These are phyloP conservation scores for Taenaris catops DNA, from an alignment of 2,888 invertebrate species.

Conservation along the genomic window DNA sequence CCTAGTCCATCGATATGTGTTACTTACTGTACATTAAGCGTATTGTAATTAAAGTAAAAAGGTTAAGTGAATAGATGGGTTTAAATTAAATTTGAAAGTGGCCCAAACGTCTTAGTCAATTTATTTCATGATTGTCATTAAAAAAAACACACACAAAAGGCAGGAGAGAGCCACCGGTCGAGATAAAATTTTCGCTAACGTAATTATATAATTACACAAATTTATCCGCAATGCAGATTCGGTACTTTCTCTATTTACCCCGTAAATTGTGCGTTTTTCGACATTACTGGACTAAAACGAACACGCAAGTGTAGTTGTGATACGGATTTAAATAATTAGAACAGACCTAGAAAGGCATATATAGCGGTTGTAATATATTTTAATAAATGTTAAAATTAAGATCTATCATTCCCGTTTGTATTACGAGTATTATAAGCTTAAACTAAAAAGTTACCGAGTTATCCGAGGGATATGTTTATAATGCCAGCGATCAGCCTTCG, in stretches of 20 bases:
- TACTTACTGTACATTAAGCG: constrained; percentile 6
- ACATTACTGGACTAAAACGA: too few relatives aligned
- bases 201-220: constrained; percentile 43
- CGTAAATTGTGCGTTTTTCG: constrained; percentile 5
- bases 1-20: not conserved
- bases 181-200: constrained; percentile 32
- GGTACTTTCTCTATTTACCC: constrained; percentile 19
- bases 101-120: constrained; percentile 24
- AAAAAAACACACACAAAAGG: constrained; percentile 26
- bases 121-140: constrained; percentile 25
- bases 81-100: constrained; percentile 25
- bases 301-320: too few relatives aligned
- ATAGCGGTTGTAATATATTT: too few relatives aligned
- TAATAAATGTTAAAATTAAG: too few relatives aligned
- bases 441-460: too few relatives aligned
- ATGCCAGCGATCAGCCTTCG: too few relatives aligned
- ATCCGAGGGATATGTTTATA: too few relatives aligned
- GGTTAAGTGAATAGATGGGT: constrained; percentile 19
- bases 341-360: too few relatives aligned
- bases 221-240: constrained; percentile 38
- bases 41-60: constrained; percentile 12
- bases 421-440: too few relatives aligned
- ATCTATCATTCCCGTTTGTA: too few relatives aligned
- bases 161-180: constrained; percentile 30
- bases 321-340: too few relatives aligned